Conservation (phyloP, 2,888 invertebrate genomes). For the Baccha elongata region DNA sequence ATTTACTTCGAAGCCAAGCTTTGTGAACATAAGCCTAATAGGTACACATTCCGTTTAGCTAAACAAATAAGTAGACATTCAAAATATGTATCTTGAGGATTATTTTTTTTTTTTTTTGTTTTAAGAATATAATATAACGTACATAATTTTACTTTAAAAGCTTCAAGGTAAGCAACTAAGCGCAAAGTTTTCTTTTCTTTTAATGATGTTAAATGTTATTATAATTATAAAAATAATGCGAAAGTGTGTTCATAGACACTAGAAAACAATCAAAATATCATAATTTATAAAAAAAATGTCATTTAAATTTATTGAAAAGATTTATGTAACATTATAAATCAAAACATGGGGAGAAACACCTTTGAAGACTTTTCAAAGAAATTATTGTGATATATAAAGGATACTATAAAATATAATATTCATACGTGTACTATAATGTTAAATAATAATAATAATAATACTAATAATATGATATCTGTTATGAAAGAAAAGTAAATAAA, state of each 20-base stretch:
- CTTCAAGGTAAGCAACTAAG: not conserved
- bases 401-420: constrained; percentile 52
- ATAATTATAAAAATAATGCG: not conserved
- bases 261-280: constrained; percentile 39
- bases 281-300: constrained; percentile 14
- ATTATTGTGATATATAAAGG: constrained; percentile 70
- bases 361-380: constrained; percentile 65
- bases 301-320: not conserved
- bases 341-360: constrained; percentile 3
- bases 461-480: constrained; percentile 42
- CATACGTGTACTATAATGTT: constrained; percentile 30
- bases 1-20: not conserved
- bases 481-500: constrained; percentile 43
- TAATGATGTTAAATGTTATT: too few species aligned
- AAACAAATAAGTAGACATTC: too few species aligned
- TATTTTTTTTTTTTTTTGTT: too few species aligned
- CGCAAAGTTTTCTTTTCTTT: not conserved
- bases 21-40: too few species aligned
- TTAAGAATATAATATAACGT: too few species aligned
- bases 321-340: not conserved
- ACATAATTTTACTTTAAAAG: not conserved
- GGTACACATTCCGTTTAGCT: too few species aligned
- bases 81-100: too few species aligned
- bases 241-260: constrained; percentile 39
- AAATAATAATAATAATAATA: constrained; percentile 36